A percentile compares a stretch with the other conserved stretches of the same genome.
These are phyloP conservation scores for Vesta saturnalis DNA, from an alignment of 2,888 invertebrate species.

Conservation along the genomic window DNA sequence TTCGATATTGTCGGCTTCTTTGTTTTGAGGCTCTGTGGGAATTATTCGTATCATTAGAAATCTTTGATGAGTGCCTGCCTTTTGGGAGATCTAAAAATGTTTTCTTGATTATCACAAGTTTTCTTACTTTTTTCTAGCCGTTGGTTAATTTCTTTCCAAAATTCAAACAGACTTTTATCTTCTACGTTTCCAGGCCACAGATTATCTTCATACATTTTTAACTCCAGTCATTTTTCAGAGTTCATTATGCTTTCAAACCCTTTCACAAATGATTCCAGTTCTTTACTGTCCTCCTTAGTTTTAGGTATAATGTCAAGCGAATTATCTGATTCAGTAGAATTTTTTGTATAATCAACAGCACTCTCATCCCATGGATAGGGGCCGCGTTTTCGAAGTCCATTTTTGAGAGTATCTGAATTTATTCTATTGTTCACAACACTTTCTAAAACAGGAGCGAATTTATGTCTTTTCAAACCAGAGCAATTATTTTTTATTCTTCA, in stretches of 20 bases:
- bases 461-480: neutral
- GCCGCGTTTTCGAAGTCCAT: neutral
- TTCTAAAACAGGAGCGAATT: neutral
- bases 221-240: too few relatives aligned
- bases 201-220: too few relatives aligned
- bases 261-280: neutral
- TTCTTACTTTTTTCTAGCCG: too few relatives aligned
- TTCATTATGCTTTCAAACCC: neutral
- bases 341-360: neutral
- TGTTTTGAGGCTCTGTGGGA: neutral
- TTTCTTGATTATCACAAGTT: too few relatives aligned
- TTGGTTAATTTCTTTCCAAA: neutral
- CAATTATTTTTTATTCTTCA: neutral
- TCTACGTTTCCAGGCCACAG: neutral
- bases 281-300: neutral
- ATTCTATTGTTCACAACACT: neutral
- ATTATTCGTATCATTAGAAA: too few relatives aligned
- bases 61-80: too few relatives aligned
- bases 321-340: neutral
- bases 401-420: slow-evolving; percentile 1
- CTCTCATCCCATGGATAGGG: neutral
- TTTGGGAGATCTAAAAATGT: too few relatives aligned
- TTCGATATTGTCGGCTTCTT: neutral
- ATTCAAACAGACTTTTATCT: neutral
- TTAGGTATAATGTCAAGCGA: neutral